phyloP scores from a whole-genome alignment of 1,140 invertebrate genomes.

The Odontomachus brunneus region DNA sequence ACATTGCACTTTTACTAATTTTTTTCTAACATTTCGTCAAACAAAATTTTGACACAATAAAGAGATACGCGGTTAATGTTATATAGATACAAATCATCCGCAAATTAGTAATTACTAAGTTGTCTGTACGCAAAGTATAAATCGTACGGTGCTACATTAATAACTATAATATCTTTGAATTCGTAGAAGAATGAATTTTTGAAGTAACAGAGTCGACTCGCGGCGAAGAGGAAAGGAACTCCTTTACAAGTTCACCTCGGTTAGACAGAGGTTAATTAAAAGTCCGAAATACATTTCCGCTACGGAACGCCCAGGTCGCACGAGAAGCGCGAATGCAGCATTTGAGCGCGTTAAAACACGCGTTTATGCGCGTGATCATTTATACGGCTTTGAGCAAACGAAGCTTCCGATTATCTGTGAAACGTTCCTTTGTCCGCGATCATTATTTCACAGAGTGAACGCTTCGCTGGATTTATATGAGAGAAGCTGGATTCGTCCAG shows the following conservation, averaged over 20 bases:
- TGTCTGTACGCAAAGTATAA: constrained; percentile 32
- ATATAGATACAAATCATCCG: neutral
- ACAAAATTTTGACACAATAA: no score
- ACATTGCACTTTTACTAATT: no score
- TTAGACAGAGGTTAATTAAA: constrained; percentile 61
- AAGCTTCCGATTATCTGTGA: constrained; percentile 37
- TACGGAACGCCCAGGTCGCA: constrained; percentile 51
- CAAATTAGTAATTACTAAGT: constrained; percentile 18
- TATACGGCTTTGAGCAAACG: neutral
- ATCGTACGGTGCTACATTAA: constrained; percentile 18
- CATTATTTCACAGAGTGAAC: constrained; percentile 38
- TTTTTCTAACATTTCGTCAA: no score
- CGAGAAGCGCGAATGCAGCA: constrained; percentile 1
- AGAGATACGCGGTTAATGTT: neutral
- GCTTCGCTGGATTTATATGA: constrained; percentile 39
- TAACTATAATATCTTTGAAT: constrained; percentile 26
- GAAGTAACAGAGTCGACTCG: constrained; percentile 22
- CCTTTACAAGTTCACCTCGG: constrained; percentile 36
- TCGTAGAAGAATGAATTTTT: constrained; percentile 23
- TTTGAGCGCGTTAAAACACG: constrained; percentile 35
- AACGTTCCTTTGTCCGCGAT: constrained; percentile 24
- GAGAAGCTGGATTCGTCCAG: constrained; percentile 18
- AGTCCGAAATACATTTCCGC: constrained; percentile 54
- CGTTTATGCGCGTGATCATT: constrained; percentile 32
- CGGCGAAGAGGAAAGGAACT: neutral